Conservation (phyloP, 2,888 invertebrate genomes). For the Lamproptera curius region DNA sequence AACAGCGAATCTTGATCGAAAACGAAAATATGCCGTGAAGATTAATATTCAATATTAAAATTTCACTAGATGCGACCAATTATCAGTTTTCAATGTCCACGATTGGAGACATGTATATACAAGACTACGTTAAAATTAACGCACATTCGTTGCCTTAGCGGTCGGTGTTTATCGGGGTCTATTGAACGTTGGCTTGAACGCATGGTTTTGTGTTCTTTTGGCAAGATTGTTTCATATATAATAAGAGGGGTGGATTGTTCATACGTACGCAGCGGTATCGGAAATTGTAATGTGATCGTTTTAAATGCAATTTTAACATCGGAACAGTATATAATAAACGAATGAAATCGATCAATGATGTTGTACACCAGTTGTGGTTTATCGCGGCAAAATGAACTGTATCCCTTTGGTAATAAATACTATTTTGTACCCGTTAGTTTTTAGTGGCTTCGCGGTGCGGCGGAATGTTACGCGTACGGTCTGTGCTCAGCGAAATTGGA, state of each 20-base stretch:
- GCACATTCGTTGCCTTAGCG: constrained; percentile 38
- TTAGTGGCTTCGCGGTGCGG: not conserved
- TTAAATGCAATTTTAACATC: too few relatives aligned
- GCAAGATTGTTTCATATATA: too few relatives aligned
- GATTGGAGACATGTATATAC: constrained; percentile 24
- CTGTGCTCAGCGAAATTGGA: constrained; percentile 44
- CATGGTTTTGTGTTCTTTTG: not conserved
- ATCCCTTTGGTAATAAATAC: not conserved
- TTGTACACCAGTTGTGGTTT: not conserved
- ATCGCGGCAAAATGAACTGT: not conserved
- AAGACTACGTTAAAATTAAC: constrained; percentile 25
- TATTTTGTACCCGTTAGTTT: not conserved
- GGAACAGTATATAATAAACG: too few relatives aligned
- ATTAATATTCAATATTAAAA: too few relatives aligned
- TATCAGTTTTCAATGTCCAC: constrained; percentile 30
- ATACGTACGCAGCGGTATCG: too few relatives aligned
- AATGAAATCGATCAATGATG: too few relatives aligned
- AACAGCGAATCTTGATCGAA: too few relatives aligned
- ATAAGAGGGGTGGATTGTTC: too few relatives aligned
- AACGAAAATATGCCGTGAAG: too few relatives aligned
- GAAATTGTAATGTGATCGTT: too few relatives aligned
- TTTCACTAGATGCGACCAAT: too few relatives aligned
- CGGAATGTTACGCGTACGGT: constrained; percentile 6
- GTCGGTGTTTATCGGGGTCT: constrained; percentile 5
- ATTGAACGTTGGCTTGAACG: not conserved